A percentile compares a stretch with the other conserved stretches of the same genome.
Conservation (phyloP, 1,140 invertebrate genomes). For the Lineus longissimus region DNA sequence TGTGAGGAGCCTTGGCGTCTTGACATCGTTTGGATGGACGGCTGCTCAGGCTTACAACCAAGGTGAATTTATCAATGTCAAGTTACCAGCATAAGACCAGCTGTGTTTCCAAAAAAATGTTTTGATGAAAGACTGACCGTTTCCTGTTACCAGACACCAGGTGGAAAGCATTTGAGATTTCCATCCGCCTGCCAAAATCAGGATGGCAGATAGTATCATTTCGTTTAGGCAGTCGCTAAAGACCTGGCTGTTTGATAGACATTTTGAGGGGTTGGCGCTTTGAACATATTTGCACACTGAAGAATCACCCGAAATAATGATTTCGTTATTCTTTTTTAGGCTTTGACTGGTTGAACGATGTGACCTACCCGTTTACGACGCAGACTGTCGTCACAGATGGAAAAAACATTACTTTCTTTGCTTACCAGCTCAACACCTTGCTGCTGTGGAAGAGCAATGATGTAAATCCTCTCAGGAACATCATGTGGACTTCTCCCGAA, state of each 20-base stretch:
- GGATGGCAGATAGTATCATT: too few species aligned
- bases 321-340: slow-evolving; percentile 62
- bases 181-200: too few species aligned
- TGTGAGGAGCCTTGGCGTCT: slow-evolving; percentile 49
- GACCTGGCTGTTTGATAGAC: too few species aligned
- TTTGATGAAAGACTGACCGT: background rate
- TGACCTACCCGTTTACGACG: slow-evolving; percentile 81
- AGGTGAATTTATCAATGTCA: slow-evolving; percentile 55
- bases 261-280: too few species aligned
- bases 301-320: too few species aligned
- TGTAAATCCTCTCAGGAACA: slow-evolving; percentile 68
- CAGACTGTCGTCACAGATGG: slow-evolving; percentile 85
- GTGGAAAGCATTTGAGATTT: background rate
- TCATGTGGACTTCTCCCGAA: slow-evolving; percentile 73
- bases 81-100: background rate
- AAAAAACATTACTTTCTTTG: slow-evolving; percentile 73
- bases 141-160: background rate
- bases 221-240: too few species aligned
- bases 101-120: background rate
- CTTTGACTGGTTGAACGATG: slow-evolving; percentile 79
- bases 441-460: slow-evolving; percentile 60
- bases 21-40: slow-evolving; percentile 75
- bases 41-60: slow-evolving; percentile 75
- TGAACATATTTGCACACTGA: too few species aligned
- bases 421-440: slow-evolving; percentile 85